Conservation (phyloP, 2,888 invertebrate species). For the Mermis nigrescens region DNA sequence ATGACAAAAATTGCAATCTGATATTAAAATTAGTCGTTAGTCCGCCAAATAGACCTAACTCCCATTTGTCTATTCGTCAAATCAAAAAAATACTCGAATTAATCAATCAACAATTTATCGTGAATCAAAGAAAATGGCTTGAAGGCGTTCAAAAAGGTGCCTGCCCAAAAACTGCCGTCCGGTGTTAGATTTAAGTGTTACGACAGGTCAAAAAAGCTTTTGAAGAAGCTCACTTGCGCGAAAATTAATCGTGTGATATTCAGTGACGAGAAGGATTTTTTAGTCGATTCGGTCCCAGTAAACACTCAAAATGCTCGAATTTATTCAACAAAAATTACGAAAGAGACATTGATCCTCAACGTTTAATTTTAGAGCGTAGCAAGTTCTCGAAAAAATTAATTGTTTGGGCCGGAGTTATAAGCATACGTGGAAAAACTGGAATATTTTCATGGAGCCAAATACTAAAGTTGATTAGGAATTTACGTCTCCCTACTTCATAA, state of each 20-base stretch:
- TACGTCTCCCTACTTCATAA: not conserved
- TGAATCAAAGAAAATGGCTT: not conserved
- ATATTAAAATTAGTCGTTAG: not conserved
- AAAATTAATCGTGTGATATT: too few relatives aligned
- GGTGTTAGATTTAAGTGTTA: not conserved
- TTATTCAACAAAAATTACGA: not conserved
- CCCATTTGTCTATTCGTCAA: not conserved
- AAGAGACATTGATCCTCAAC: not conserved
- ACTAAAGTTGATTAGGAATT: not conserved
- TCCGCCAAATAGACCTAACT: not conserved
- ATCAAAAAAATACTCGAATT: not conserved
- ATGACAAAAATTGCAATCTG: not conserved
- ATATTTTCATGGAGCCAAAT: not conserved
- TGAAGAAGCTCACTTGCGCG: too few relatives aligned
- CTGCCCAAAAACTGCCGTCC: too few relatives aligned
- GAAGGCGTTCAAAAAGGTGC: not conserved
- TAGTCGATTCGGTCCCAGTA: too few relatives aligned
- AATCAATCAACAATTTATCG: not conserved
- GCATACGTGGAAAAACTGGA: not conserved
- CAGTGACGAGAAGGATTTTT: too few relatives aligned
- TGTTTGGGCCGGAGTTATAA: not conserved
- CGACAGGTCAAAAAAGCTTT: too few relatives aligned
- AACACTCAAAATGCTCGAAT: not conserved
- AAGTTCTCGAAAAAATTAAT: not conserved
- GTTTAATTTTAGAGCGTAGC: not conserved